Percentiles rank a stretch among this genome's conserved stretches.
These are phyloP conservation scores for Sula dactylatra DNA, from an alignment of 2,113 vertebrate genomes.

Conservation along the genomic window DNA sequence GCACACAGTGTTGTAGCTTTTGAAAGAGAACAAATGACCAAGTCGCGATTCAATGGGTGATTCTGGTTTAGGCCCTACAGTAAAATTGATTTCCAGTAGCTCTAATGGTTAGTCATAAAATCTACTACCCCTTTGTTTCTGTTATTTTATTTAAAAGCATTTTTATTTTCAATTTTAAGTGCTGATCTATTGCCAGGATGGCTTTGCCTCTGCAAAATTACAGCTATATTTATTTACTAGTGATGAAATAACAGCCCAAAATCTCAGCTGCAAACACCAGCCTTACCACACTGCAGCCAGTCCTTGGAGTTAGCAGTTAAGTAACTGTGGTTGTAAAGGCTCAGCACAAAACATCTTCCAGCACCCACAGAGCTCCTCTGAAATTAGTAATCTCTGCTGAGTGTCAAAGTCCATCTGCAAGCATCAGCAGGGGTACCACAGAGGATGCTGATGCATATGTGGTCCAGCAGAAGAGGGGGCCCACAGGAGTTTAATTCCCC, in stretches of 20 bases:
- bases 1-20: not conserved
- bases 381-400: not conserved
- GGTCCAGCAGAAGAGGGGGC: not conserved
- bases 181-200: not conserved
- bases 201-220: not conserved
- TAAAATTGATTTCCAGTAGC: not conserved
- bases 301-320: not conserved
- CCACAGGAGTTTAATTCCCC: not conserved
- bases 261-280: not conserved
- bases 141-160: not conserved
- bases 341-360: not conserved
- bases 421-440: not conserved
- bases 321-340: not conserved
- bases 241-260: not conserved
- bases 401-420: not conserved
- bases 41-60: not conserved
- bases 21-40: not conserved
- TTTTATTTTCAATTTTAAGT: not conserved
- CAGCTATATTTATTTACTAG: not conserved
- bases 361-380: not conserved
- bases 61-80: not conserved
- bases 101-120: not conserved
- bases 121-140: not conserved
- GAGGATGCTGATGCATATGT: not conserved
- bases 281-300: not conserved